phyloP scores from a whole-genome alignment of 64 coral and sea anemone species.

The Actinia equina region DNA sequence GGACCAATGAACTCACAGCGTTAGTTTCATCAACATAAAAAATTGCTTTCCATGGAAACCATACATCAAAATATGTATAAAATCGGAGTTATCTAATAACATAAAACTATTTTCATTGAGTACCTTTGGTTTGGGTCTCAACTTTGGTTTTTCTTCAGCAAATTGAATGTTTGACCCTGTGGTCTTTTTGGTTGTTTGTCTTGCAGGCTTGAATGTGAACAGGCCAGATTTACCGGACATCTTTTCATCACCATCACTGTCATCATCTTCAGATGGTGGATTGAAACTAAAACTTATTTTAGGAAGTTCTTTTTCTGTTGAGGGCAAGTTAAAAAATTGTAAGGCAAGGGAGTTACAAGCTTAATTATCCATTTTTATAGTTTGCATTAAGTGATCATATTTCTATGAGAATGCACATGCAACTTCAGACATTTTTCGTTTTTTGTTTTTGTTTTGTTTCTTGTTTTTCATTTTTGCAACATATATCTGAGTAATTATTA shows the following conservation, averaged over 20 bases:
- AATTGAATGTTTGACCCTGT: constrained; percentile 11
- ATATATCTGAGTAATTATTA: too few relatives aligned
- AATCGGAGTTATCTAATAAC: too few relatives aligned
- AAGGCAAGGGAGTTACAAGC: background rate
- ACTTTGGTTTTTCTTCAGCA: constrained; percentile 40
- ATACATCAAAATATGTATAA: too few relatives aligned
- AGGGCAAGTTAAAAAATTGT: background rate
- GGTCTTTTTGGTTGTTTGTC: background rate
- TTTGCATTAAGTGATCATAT: too few relatives aligned
- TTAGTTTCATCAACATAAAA: too few relatives aligned
- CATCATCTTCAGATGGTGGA: constrained; percentile 44
- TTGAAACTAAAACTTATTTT: constrained; percentile 19
- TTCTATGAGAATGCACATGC: too few relatives aligned
- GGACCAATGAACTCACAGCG: too few relatives aligned
- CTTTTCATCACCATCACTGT: constrained; percentile 25
- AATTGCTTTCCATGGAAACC: too few relatives aligned
- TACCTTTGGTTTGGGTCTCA: constrained; percentile 21
- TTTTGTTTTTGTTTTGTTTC: too few relatives aligned
- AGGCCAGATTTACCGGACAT: constrained; percentile 7
- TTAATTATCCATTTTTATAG: too few relatives aligned
- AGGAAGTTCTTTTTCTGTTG: constrained; percentile 10
- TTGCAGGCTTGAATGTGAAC: background rate
- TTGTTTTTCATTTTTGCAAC: too few relatives aligned
- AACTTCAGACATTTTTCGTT: too few relatives aligned
- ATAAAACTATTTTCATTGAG: background rate